Evolutionary conservation across 2,113 vertebrate genomes (phyloP).

Genomic region (Ammospiza caudacuta): DNA sequence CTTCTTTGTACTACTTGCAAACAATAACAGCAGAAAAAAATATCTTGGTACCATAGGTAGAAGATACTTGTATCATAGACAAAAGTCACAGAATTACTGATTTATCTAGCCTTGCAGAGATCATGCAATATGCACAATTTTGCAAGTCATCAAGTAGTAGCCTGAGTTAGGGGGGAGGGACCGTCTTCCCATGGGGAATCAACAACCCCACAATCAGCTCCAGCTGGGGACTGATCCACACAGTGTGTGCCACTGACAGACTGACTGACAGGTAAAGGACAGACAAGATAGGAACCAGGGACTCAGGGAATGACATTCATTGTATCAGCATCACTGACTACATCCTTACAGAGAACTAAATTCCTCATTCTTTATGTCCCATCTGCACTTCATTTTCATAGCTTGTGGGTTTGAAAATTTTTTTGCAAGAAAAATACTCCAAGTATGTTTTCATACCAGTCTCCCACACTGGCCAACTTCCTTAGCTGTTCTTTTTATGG

Average conservation of each 20-base stretch:
- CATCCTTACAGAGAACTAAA: not conserved
- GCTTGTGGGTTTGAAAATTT: not conserved
- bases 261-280: not conserved
- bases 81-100: not conserved
- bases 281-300: not conserved
- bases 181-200: not conserved
- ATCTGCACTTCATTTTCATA: not conserved
- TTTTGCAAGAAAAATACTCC: not conserved
- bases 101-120: not conserved
- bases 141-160: not conserved
- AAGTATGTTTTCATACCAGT: not conserved
- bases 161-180: not conserved
- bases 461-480: not conserved
- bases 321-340: not conserved
- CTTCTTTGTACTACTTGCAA: not conserved
- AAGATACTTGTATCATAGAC: not conserved
- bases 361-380: not conserved
- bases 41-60: not conserved
- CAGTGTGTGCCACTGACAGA: accelerated
- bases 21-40: not conserved
- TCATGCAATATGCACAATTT: not conserved
- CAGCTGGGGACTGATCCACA: accelerated
- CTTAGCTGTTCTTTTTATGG: not conserved
- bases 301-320: accelerated
- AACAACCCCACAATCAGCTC: not conserved